Base-by-base conservation (phyloP, 2,888 invertebrate species). In the Stictocephala bisonia region DNA sequence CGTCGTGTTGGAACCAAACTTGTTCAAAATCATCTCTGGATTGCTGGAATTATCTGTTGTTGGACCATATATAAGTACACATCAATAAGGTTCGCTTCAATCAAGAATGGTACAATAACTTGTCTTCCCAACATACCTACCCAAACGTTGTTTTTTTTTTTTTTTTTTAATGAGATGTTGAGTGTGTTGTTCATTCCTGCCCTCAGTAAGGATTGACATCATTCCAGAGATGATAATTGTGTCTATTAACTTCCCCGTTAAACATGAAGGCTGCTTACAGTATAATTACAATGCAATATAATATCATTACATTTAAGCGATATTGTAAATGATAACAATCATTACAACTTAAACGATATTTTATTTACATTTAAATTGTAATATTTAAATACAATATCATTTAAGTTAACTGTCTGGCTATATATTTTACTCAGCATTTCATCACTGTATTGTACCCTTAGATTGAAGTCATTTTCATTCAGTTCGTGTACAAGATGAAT, bases 121-220 rank as follows among this genome's bases (percentile, higher is more conserved):
- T n/a, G n/a, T 44, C 15, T 4, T 44, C 44, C 44, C 44, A 44
- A n/a, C 44, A 44, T 4, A 44, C 44, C 44, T 44, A 44, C 7
- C 7, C 27, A 29, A 60, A 31, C 29, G 18, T 60, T 26, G 11
- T 11, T 18, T 60, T 29, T 60, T 27, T 60, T n/a, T n/a, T n/a
- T n/a, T n/a, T n/a, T n/a, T n/a, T n/a, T n/a, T n/a, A n/a, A n/a
- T n/a, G 18, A 31, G 60, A 31, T 11, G 60, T 60, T 60, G 60
- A 18, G 60, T 31, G 27, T 60, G 60, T 4, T 22, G 26, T 60
- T 60, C 60, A 7, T n/a, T n/a, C n/a, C n/a, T 60, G 15, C 27
- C 26, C 18, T 18, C 60, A 60, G 22, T 27, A 26, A 13, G 60
- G 60, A 60, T 60, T 60, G 31, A 26, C 27, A 60, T 60, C 60